Evolutionary conservation across 2,113 vertebrate species (phyloP), one percentile per base, ranked within the genome.

Genomic region (Rissa tridactyla): DNA sequence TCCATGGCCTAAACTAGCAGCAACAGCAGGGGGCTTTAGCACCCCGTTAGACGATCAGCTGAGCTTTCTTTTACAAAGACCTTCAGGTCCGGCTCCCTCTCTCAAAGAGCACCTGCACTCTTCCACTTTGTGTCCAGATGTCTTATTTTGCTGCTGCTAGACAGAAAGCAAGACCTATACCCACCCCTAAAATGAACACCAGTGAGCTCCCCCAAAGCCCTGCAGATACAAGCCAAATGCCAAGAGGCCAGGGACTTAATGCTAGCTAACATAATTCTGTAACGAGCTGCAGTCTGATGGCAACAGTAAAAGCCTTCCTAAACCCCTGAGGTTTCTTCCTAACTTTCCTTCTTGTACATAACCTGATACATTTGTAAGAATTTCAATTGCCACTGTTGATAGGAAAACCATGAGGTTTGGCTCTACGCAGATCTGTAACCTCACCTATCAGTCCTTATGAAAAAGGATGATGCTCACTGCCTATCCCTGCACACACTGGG

Each of bases 181-280:
- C 5, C 40, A 47, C 0, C 4, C 18, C 36, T 47, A 30, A 34
- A 78, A 65, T 1, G 8, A 80, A 76, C 7, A 30, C 1, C 46
- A 51, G 2, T 9, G 25, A 70, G 21, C 23, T 62, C 11, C 9
- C 0, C 19, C 21, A 46, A 73, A 73, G 15, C 23, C 36, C 29
- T 52, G 15, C 25, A 61, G 68, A 61, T 23, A 58, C 30, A 76
- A 60, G 68, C 21, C 32, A 76, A 42, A 73, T 13, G 3, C 21
- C 23, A n/a, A 58, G 15, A 91, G 25, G 6, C 52, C 52, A 22
- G 78, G 10, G 40, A 55, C 22, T 54, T 34, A 3, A 25, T 11
- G 10, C 11, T 13, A 62, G 4, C 26, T 38, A 76, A 32, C 4
- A 13, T 8, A 9, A 26, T 26, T 88, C 73, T 38, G 15, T 38